phyloP scores from a whole-genome alignment of 2,113 vertebrate species.

The Atherinomorus stipes region DNA sequence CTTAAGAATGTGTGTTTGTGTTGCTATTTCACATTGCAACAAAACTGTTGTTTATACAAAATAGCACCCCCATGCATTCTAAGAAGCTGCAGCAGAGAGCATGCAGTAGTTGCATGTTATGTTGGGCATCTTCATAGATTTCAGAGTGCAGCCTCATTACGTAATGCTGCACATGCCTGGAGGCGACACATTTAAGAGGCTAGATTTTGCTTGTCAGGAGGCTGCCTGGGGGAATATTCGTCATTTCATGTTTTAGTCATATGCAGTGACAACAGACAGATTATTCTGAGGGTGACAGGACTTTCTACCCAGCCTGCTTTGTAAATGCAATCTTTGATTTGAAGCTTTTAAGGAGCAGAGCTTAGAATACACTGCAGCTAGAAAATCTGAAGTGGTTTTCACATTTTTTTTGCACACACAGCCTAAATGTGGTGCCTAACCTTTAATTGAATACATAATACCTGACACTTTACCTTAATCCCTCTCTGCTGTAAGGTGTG shows the following conservation, averaged over 20 bases:
- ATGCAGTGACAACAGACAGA: slow-evolving; percentile 60
- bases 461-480: neutral
- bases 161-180: slow-evolving; percentile 57
- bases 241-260: slow-evolving; percentile 63
- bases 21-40: neutral
- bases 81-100: slow-evolving; percentile 37
- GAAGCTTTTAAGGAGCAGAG: slow-evolving; percentile 1
- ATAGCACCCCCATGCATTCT: slow-evolving; percentile 32
- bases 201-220: slow-evolving; percentile 64
- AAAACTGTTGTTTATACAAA: slow-evolving; percentile 36
- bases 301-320: slow-evolving; percentile 25
- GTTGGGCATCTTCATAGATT: slow-evolving; percentile 36
- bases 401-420: neutral
- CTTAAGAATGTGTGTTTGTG: slow-evolving; percentile 15
- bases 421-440: neutral
- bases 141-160: slow-evolving; percentile 56
- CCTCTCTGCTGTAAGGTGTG: slow-evolving; percentile 11
- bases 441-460: neutral
- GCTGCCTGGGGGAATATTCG: slow-evolving; percentile 52
- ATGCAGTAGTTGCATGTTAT: slow-evolving; percentile 37
- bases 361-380: neutral
- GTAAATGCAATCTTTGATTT: slow-evolving; percentile 4
- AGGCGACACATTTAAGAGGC: slow-evolving; percentile 55
- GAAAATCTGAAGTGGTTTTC: neutral
- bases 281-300: slow-evolving; percentile 52